phyloP scores from a whole-genome alignment of 37 sponge, comb jelly and placozoan species.

The Cliona cf. orientalis region DNA sequence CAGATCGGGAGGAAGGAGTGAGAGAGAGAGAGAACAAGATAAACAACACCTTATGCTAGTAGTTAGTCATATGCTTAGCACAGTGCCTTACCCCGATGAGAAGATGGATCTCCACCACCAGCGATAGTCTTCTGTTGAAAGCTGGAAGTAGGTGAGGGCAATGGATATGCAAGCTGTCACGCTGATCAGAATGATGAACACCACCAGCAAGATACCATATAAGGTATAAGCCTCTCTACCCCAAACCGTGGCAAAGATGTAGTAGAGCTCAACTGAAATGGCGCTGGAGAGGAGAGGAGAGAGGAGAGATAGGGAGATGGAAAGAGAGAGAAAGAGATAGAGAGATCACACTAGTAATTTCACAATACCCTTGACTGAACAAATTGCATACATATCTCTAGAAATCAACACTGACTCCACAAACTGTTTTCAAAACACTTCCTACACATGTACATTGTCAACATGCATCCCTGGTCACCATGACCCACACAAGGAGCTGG shows the following conservation, averaged over 20 bases:
- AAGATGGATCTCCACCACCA: conserved; percentile 96
- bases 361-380: neutral
- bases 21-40: conserved; percentile 12
- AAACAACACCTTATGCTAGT: neutral
- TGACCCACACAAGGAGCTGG: too few species aligned
- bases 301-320: neutral
- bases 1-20: neutral
- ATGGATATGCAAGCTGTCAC: conserved; percentile 92
- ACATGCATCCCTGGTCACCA: too few species aligned
- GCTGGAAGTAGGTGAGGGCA: conserved; percentile 92
- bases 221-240: conserved; percentile 89
- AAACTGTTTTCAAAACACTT: too few species aligned
- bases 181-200: conserved; percentile 86
- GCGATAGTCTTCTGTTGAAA: conserved; percentile 92
- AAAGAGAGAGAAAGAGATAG: neutral
- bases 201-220: conserved; percentile 87
- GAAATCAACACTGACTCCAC: too few species aligned
- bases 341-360: neutral
- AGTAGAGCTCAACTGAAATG: conserved; percentile 92
- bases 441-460: too few species aligned
- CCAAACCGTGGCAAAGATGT: conserved; percentile 94
- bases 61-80: neutral
- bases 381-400: too few species aligned
- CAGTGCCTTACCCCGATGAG: conserved; percentile 74
- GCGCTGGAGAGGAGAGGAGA: conserved; percentile 60